Evolutionary conservation across 2,888 invertebrate genomes (phyloP), one percentile per base, ranked within the genome.

Genomic region (Chaetoderma sp.): DNA sequence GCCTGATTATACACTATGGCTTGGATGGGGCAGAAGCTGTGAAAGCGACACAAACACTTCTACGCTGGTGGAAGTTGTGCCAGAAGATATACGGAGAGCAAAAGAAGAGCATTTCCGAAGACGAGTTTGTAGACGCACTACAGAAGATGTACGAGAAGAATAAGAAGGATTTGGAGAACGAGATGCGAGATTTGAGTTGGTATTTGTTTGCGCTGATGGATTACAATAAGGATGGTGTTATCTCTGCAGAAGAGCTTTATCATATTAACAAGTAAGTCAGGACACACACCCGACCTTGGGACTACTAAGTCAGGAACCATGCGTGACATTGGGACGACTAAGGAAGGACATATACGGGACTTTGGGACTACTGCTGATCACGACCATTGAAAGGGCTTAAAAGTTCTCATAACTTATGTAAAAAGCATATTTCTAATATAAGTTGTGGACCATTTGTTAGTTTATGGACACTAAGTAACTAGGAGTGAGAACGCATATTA

Each of bases 191-290:
- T 10, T 30, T 52, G 52, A 52, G 52, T 8, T 18, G 13, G 28
- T 52, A 52, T 21, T 21, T 52, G 13, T 52, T 52, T 30, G 52
- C 28, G 4, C 32, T 52, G 27, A 52, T 52, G 52, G 52, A 52
- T 33, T 28, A n/a, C 16, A 21, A 52, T 30, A n/a, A 13, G 1
- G 52, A 52, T 8, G 52, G 52, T 10, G 28, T 28, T 2, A 52
- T 52, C 13, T 25, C 52, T 2, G 23, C 52, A 16, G 52, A 52
- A 8, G 52, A 52, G 21, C 32, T 52, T 4, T n/a, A 52, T 33
- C 16, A 52, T n/a, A 52, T 52, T 28, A 52, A 52, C 32, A 28
- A 52, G n/a, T 52, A 33, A n/a, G 8, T 52, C 8, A 33, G 52
- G 28, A 52, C 32, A 33, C 28, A 30, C n/a, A n/a, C n/a, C n/a